Conservation (phyloP, 2,797 vertebrate species). For the Sciaenops ocellatus region DNA sequence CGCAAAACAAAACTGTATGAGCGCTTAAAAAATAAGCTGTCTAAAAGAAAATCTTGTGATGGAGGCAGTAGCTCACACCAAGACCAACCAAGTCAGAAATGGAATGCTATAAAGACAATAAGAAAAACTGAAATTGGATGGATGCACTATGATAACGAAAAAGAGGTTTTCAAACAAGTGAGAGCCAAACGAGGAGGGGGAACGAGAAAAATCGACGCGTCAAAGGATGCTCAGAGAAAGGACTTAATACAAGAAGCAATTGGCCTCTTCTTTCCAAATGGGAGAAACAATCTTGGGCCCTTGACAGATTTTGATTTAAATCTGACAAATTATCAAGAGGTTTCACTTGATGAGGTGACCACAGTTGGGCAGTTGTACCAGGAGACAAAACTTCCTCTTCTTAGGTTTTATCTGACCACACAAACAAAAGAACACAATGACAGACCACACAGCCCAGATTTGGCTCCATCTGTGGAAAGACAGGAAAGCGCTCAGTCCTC, state of each 20-base stretch:
- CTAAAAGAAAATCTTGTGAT: neutral
- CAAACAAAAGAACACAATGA: neutral
- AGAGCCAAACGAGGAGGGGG: conserved; percentile 7
- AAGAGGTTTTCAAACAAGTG: neutral
- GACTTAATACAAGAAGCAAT: conserved; percentile 16
- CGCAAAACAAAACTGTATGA: neutral
- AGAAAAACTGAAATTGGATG: conserved; percentile 21
- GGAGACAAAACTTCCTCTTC: conserved; percentile 20
- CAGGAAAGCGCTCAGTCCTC: neutral
- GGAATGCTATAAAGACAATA: neutral
- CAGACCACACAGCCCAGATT: neutral
- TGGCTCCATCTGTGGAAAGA: neutral
- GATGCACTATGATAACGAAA: conserved; percentile 20
- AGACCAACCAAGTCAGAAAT: neutral
- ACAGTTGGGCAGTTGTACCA: conserved; percentile 26
- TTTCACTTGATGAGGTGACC: neutral
- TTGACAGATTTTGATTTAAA: conserved; percentile 32
- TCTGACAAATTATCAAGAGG: conserved; percentile 23
- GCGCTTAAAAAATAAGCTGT: neutral
- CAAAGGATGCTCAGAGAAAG: conserved; percentile 15
- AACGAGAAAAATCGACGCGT: neutral
- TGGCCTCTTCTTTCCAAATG: conserved; percentile 31
- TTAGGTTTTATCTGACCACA: conserved; percentile 47
- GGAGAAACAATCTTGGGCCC: conserved; percentile 17
- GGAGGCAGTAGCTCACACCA: neutral